Percentiles rank a stretch among this genome's conserved stretches.
Conservation (phyloP, 2,797 vertebrate species). For the Geotrypetes seraphini region DNA sequence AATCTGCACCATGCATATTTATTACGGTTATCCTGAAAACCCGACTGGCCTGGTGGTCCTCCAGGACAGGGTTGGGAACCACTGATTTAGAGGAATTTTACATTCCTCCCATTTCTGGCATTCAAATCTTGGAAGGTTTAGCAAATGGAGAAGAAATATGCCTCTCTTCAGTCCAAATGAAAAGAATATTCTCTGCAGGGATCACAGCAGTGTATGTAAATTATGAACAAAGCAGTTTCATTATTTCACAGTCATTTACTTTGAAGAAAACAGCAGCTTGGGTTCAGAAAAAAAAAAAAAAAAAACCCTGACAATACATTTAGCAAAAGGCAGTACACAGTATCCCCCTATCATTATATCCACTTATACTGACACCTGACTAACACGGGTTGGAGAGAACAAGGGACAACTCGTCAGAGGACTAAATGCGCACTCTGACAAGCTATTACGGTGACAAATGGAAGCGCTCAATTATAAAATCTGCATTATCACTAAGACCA, state of each 20-base stretch:
- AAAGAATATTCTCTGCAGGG: slow-evolving; percentile 11
- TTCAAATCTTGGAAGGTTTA: slow-evolving; percentile 13
- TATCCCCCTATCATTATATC: slow-evolving; percentile 16
- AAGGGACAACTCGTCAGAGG: slow-evolving; percentile 27
- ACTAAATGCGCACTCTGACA: neutral
- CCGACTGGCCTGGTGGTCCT: too few relatives aligned
- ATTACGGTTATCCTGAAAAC: too few relatives aligned
- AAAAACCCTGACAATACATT: slow-evolving; percentile 21
- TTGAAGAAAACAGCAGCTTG: slow-evolving; percentile 19
- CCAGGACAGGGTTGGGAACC: too few relatives aligned
- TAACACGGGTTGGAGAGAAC: slow-evolving; percentile 17
- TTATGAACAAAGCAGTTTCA: slow-evolving; percentile 19
- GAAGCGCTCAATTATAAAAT: slow-evolving; percentile 25
- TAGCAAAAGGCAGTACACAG: slow-evolving; percentile 15
- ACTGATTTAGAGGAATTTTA: too few relatives aligned
- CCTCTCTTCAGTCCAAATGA: slow-evolving; percentile 5
- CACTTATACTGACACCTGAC: slow-evolving; percentile 20
- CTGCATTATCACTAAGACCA: slow-evolving; percentile 2
- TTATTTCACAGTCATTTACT: slow-evolving; percentile 19
- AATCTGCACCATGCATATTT: too few relatives aligned
- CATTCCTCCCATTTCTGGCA: slow-evolving; percentile 6
- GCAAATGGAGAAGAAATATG: neutral
- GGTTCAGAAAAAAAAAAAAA: slow-evolving; percentile 25
- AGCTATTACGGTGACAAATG: slow-evolving; percentile 4
- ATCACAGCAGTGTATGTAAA: slow-evolving; percentile 1